phyloP scores from a whole-genome alignment of 2,888 invertebrate genomes.

The Cephus spinipes region DNA sequence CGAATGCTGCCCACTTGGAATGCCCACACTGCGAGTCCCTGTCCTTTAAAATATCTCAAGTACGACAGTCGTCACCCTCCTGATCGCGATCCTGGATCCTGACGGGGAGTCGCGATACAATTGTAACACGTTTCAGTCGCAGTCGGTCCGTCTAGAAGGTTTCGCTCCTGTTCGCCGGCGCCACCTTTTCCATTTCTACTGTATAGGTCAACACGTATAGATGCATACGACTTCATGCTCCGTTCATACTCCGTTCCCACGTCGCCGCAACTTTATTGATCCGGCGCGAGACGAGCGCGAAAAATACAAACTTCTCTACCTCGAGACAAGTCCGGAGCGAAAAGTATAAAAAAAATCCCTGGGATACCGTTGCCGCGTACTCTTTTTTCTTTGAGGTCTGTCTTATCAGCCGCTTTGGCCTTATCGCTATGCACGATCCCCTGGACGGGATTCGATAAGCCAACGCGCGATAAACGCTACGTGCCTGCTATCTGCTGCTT shows the following conservation, averaged over 20 bases:
- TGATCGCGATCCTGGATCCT: background rate
- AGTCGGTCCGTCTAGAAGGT: background rate
- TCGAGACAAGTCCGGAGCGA: background rate
- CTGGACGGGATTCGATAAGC: background rate
- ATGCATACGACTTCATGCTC: background rate
- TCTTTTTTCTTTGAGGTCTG: background rate
- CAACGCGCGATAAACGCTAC: background rate
- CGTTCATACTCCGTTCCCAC: background rate
- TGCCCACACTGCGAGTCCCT: slow-evolving; percentile 7
- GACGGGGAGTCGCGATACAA: background rate
- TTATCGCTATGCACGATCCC: background rate
- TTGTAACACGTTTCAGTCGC: background rate
- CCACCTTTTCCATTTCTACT: background rate
- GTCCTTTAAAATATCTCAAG: background rate
- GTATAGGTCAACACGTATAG: background rate
- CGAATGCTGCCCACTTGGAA: slow-evolving; percentile 21
- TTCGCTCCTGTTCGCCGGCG: background rate
- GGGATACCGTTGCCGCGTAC: background rate
- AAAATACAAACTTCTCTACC: background rate
- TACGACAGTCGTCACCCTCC: background rate
- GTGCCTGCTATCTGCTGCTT: background rate
- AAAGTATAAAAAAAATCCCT: background rate
- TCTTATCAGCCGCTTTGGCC: background rate
- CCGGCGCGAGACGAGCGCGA: background rate
- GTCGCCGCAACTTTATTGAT: background rate